Conservation (phyloP, 2,888 invertebrate species). For the Eilema depressum region DNA sequence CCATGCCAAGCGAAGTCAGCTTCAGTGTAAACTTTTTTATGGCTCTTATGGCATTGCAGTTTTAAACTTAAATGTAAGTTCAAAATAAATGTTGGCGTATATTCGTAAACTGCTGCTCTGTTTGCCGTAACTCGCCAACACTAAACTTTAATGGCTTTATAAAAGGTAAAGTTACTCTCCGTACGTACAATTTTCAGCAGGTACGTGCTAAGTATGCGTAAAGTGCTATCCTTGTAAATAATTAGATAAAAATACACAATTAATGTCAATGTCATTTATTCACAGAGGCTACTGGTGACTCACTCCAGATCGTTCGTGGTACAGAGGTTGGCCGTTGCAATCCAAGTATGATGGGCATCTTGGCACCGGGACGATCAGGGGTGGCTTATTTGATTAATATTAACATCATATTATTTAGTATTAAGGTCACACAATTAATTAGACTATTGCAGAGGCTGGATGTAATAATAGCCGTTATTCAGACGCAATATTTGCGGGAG, state of each 20-base stretch:
- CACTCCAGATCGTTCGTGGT: no score
- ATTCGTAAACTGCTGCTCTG: conserved; percentile 11
- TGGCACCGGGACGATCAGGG: no score
- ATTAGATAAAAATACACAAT: background rate
- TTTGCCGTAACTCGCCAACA: background rate
- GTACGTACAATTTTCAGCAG: background rate
- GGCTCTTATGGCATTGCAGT: conserved; percentile 12
- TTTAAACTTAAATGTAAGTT: conserved; percentile 18
- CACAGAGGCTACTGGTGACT: no score
- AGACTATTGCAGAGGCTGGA: no score
- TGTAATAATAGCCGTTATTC: no score
- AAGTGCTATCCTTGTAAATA: background rate
- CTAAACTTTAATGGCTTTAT: conserved; percentile 8
- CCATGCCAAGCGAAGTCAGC: background rate
- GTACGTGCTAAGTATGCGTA: conserved; percentile 2
- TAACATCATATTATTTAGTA: no score
- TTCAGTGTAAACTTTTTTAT: conserved; percentile 9
- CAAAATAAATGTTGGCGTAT: conserved; percentile 14
- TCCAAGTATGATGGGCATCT: no score
- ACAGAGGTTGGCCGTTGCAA: no score
- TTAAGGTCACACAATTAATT: no score
- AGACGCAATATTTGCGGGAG: no score
- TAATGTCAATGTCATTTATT: no score
- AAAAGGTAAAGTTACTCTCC: conserved; percentile 5
- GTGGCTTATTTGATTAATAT: no score